Conservation (phyloP, 1,140 invertebrate species). For the Procambarus virginalis region DNA sequence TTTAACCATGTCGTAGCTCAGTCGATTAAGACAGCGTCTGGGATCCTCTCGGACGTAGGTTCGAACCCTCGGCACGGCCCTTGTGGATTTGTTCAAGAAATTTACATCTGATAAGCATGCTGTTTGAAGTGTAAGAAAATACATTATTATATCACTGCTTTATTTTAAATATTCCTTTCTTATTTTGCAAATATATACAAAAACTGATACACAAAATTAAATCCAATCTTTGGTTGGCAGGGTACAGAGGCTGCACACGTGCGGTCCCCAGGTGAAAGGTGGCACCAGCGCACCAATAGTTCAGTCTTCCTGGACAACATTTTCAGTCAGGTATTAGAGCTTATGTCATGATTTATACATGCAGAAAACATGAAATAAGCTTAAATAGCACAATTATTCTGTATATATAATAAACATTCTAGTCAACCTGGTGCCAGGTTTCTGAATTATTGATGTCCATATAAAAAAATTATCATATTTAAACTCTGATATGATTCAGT, state of each 20-base stretch:
- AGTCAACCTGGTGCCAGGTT: too few relatives aligned
- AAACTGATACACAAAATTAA: slow-evolving; percentile 62
- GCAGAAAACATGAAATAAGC: not conserved
- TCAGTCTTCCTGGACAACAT: not conserved
- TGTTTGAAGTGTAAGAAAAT: not conserved
- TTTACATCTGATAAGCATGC: too few relatives aligned
- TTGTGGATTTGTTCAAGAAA: too few relatives aligned
- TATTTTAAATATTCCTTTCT: slow-evolving; percentile 49
- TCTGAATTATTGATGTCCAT: too few relatives aligned
- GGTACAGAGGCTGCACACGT: slow-evolving; percentile 54
- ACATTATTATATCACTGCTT: slow-evolving; percentile 44
- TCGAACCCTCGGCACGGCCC: too few relatives aligned
- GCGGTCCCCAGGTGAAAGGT: not conserved
- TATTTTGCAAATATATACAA: slow-evolving; percentile 64
- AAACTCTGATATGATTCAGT: too few relatives aligned
- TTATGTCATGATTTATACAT: slow-evolving; percentile 11
- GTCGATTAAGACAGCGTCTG: too few relatives aligned
- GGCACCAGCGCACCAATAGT: not conserved
- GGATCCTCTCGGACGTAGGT: too few relatives aligned
- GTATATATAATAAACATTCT: not conserved
- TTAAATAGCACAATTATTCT: not conserved
- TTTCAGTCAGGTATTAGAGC: not conserved
- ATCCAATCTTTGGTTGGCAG: slow-evolving; percentile 62
- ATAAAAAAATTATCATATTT: too few relatives aligned
- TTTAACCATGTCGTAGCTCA: too few relatives aligned